Conservation (phyloP, 2,888 invertebrate genomes). For the Ornithoptera priamus region DNA sequence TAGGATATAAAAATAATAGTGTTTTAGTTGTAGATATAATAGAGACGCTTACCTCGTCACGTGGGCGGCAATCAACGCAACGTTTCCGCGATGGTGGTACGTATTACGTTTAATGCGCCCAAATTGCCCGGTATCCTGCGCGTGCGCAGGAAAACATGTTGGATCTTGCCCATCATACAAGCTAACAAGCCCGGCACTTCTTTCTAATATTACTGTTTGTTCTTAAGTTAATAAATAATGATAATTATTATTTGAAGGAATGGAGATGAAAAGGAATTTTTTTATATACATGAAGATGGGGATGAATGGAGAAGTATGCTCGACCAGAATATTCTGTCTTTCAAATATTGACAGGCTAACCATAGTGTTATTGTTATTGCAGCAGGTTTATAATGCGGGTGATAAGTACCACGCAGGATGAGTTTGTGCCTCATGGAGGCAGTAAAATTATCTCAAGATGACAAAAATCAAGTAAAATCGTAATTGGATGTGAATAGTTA, state of each 20-base stretch:
- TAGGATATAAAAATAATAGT: neutral
- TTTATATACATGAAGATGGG: neutral
- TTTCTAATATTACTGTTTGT: no score
- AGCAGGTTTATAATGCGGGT: no score
- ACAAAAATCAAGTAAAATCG: no score
- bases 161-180: neutral
- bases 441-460: no score
- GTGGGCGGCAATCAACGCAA: slow-evolving; percentile 19
- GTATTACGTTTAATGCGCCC: slow-evolving; percentile 24
- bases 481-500: no score
- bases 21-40: neutral
- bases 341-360: neutral
- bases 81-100: slow-evolving; percentile 22
- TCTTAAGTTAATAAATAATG: no score
- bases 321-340: neutral
- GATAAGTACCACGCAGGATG: no score
- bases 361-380: no score
- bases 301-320: neutral
- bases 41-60: neutral
- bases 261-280: neutral
- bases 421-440: no score
- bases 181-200: no score
- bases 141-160: slow-evolving; percentile 33
- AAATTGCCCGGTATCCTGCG: slow-evolving; percentile 44
- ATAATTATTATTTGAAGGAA: neutral